Evolutionary conservation across 2,113 vertebrate species (phyloP).

Genomic region (Natator depressus): DNA sequence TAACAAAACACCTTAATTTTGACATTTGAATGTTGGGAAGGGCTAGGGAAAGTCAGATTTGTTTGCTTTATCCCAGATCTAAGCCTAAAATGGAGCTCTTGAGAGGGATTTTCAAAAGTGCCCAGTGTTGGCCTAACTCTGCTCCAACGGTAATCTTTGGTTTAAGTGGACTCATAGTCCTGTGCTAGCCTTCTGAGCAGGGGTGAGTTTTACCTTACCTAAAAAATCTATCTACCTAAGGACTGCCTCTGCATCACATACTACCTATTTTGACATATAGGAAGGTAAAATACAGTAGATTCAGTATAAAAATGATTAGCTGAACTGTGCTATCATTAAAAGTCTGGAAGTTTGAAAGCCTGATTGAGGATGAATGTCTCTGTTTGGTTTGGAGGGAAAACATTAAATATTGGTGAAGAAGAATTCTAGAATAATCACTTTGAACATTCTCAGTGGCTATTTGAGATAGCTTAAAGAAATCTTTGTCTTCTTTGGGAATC

Average conservation of each 20-base stretch:
- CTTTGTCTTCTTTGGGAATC: too few species aligned
- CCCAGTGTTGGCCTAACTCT: too few species aligned
- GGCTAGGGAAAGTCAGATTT: not conserved
- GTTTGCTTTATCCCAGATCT: not conserved
- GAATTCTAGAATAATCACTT: not conserved
- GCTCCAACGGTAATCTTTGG: slow-evolving; percentile 5
- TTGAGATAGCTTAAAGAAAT: too few species aligned
- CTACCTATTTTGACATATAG: not conserved
- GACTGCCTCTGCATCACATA: too few species aligned
- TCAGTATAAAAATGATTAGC: not conserved
- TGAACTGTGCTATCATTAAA: not conserved
- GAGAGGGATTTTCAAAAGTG: slow-evolving; percentile 6
- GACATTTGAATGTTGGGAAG: not conserved
- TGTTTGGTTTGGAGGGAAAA: not conserved
- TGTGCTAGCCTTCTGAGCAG: too few species aligned
- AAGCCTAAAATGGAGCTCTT: not conserved
- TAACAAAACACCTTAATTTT: not conserved
- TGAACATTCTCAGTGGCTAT: too few species aligned
- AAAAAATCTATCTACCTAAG: too few species aligned
- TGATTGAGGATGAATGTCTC: not conserved
- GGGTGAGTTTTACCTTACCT: too few species aligned
- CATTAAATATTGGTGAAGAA: not conserved
- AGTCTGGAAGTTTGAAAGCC: not conserved
- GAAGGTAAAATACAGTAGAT: not conserved
- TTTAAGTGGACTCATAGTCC: not conserved